Base-by-base conservation (phyloP, 2,888 invertebrate species). In the Tenodera sinensis region DNA sequence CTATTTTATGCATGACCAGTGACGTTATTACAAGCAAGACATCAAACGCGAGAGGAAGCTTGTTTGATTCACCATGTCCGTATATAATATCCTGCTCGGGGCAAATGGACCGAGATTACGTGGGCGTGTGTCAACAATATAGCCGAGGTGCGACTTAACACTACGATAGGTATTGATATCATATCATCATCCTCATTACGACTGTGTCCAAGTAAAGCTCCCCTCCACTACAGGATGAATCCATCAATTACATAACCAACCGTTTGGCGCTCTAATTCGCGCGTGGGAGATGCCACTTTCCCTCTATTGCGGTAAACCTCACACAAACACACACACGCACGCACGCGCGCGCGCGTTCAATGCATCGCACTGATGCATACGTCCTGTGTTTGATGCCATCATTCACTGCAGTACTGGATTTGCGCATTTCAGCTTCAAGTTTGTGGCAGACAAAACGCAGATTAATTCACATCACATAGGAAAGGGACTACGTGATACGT, bases 201-300 rank as follows among this genome's bases (percentile, higher is more conserved):
- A 85, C 3, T 28, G 27, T 15, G 15, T 4, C 54, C 85, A 85
- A 85, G 47, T 42, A 84, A 84, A 85, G 47, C 85, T 84, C 8
- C 8, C 42, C 34, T 4, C 42, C 42, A 42, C 12, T 85, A 54
- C 27, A 47, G 34, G 27, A 27, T 30, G 28, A 42, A 27, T 20
- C 82, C 82, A 82, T 87, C 87, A 87, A 87, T 87, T 81, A 87
- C 82, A 2, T 87, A 87, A 87, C 82, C 34, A 87, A 25, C 28
- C 27, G 87, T 30, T 81, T 81, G 81, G 30, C 87, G 30, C 30
- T 28, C 30, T 87, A 81, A 82, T 87, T 27, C 82, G 25, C 15
- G 82, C 87, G 34, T n/a, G 85, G 42, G 54, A 42, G n/a, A 87
- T 20, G 27, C 28, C n/a, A 12, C 25, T 34, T n/a, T 28, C 28